Evolutionary conservation across 2,888 invertebrate species (phyloP).

Genomic region (Tuta absoluta): DNA sequence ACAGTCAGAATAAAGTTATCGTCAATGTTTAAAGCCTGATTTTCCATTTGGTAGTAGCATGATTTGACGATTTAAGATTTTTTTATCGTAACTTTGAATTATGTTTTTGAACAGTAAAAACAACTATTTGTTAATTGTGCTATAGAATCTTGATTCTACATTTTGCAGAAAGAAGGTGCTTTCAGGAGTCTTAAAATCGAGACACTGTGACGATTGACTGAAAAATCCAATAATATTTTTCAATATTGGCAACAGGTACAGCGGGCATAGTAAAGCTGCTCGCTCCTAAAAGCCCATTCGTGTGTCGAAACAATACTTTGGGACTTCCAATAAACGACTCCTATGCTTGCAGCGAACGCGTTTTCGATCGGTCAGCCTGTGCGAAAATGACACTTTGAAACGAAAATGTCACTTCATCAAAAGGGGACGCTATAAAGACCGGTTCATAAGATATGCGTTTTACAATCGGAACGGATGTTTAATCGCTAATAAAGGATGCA

Average conservation of each 20-base stretch:
- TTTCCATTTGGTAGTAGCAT: no score
- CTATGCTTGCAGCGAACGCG: not conserved
- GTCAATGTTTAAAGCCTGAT: no score
- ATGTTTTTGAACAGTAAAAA: no score
- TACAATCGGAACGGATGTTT: not conserved
- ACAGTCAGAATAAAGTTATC: no score
- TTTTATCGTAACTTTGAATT: no score
- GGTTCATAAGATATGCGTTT: not conserved
- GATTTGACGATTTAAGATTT: no score
- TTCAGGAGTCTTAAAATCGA: not conserved
- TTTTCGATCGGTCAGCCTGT: not conserved
- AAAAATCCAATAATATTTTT: not conserved
- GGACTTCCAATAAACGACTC: not conserved
- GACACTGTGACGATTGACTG: not conserved
- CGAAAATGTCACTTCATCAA: constrained; percentile 25
- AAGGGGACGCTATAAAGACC: not conserved
- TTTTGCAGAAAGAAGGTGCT: no score
- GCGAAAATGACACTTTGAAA: constrained; percentile 23
- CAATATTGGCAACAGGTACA: not conserved
- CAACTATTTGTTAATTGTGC: no score
- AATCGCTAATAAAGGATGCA: not conserved
- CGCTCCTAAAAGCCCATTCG: not conserved
- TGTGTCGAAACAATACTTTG: constrained; percentile 1
- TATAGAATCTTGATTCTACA: no score
- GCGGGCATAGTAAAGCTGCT: no score